phyloP scores from a whole-genome alignment of 2,113 vertebrate genomes.

The Crotalus horridus region DNA sequence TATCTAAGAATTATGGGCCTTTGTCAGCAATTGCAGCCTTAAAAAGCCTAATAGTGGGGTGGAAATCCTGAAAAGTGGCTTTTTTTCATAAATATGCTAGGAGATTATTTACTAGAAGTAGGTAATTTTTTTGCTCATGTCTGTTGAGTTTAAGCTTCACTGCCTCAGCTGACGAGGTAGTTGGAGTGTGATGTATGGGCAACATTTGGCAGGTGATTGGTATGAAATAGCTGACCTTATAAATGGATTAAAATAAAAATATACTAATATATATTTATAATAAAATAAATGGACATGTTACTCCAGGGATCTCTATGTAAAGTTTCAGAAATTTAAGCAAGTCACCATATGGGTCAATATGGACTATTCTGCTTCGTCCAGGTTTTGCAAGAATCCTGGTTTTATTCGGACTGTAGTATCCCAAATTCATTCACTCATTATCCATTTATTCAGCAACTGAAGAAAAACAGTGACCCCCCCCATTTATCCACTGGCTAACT shows the following conservation, averaged over 20 bases:
- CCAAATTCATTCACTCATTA: neutral
- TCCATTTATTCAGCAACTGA: neutral
- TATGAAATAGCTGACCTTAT: neutral
- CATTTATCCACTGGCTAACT: neutral
- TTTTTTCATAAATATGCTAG: neutral
- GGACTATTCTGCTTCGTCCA: neutral
- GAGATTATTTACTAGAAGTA: neutral
- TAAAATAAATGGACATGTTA: neutral
- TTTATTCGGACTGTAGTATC: neutral
- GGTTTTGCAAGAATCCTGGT: neutral
- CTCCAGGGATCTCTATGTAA: neutral
- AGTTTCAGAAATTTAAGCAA: neutral
- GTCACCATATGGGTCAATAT: neutral
- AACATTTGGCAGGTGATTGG: neutral
- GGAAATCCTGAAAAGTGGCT: neutral
- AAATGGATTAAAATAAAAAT: neutral
- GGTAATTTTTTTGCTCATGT: neutral
- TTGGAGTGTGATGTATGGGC: neutral
- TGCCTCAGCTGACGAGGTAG: neutral
- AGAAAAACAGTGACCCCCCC: neutral
- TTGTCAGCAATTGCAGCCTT: neutral
- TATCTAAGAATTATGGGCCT: neutral
- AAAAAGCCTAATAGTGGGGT: too few relatives aligned
- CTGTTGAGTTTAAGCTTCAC: neutral
- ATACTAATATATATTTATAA: neutral